Percentiles rank a stretch among this genome's conserved stretches.
Conservation (phyloP, 2,797 vertebrate species). For the Sebastiscus tertius region DNA sequence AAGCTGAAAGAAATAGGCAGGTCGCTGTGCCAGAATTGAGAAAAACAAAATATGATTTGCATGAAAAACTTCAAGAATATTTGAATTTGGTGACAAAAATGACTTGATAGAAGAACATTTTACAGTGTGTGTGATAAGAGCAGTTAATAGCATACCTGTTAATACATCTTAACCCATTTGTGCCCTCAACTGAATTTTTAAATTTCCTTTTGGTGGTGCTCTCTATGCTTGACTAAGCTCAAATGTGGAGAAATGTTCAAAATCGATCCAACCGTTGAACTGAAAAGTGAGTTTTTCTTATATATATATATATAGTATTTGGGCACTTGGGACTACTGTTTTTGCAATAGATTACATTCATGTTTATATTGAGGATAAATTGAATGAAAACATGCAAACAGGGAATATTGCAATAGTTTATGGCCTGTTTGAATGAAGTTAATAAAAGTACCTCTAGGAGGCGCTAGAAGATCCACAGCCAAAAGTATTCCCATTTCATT, state of each 20-base stretch:
- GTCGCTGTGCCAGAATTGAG: not conserved
- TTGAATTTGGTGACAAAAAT: not conserved
- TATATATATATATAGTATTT: no score
- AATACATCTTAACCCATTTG: not conserved
- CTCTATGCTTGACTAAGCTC: no score
- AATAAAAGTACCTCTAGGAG: not conserved
- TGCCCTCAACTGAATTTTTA: no score
- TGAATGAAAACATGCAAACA: not conserved
- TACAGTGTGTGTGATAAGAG: not conserved
- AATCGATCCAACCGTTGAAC: no score
- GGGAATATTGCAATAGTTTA: not conserved
- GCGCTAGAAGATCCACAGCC: not conserved
- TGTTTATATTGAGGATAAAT: not conserved
- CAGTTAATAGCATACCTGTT: not conserved
- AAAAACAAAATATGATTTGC: not conserved
- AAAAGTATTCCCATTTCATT: not conserved
- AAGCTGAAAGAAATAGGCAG: not conserved
- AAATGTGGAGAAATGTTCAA: no score
- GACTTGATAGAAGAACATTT: not conserved
- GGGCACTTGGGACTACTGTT: no score
- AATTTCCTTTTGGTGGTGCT: fast-evolving
- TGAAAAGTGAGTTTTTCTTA: no score
- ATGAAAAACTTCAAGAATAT: not conserved
- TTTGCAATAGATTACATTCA: no score
- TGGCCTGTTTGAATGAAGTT: not conserved